phyloP scores from a whole-genome alignment of 2,888 invertebrate species.

The Plebejus argus region DNA sequence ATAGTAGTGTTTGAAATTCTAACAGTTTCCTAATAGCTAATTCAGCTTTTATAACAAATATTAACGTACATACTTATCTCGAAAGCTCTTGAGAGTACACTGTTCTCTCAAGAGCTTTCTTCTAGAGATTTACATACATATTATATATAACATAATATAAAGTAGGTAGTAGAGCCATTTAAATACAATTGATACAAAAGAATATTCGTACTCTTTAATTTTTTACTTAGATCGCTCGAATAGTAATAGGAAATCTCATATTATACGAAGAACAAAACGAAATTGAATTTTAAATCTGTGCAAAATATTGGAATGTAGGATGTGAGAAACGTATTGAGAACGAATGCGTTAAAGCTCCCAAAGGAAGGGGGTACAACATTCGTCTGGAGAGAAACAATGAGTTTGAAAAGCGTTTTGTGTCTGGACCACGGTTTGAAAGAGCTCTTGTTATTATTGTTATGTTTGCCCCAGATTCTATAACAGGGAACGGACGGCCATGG shows the following conservation, averaged over 20 bases:
- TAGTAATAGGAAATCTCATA: not conserved
- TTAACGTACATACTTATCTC: not conserved
- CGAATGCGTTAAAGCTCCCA: conserved; percentile 63
- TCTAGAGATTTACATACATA: not conserved
- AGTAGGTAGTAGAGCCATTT: not conserved
- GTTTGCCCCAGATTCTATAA: conserved; percentile 48
- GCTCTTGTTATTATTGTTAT: conserved; percentile 50
- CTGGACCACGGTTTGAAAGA: conserved; percentile 53
- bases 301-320: conserved; percentile 48
- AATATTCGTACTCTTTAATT: not conserved
- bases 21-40: not conserved
- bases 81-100: too few species aligned
- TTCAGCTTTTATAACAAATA: not conserved
- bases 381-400: conserved; percentile 67
- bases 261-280: not conserved
- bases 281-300: conserved; percentile 21
- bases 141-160: too few species aligned
- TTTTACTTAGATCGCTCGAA: not conserved
- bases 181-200: not conserved
- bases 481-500: conserved; percentile 43
- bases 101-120: not conserved
- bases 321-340: conserved; percentile 71
- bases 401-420: conserved; percentile 68
- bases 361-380: conserved; percentile 64
- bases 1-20: not conserved